These are phyloP conservation scores for Polydesmus complanatus DNA, from an alignment of 2,888 invertebrate species.

Conservation along the genomic window DNA sequence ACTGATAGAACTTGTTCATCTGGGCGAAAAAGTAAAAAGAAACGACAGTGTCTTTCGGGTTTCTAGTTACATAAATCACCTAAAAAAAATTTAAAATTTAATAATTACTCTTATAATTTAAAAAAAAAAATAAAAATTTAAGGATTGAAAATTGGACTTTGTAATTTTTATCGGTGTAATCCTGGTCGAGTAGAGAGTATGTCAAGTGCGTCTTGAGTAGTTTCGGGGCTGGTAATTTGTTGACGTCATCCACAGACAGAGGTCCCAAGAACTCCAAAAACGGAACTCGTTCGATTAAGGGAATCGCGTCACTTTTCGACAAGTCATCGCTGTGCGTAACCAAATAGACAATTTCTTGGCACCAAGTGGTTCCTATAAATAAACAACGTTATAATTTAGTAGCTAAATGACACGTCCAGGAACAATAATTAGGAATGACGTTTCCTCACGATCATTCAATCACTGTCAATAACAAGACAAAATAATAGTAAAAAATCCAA, in stretches of 20 bases:
- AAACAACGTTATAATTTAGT: no score
- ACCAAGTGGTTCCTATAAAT: constrained; percentile 7
- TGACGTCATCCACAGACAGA: neutral
- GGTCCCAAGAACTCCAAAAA: neutral
- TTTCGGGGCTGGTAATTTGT: neutral
- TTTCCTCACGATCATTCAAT: no score
- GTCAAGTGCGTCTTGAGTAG: neutral
- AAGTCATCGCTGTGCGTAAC: neutral
- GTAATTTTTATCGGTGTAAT: no score
- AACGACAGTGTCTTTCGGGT: constrained; percentile 12
- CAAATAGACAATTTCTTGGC: neutral
- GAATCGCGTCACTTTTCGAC: neutral
- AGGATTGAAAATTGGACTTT: no score
- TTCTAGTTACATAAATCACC: constrained; percentile 9
- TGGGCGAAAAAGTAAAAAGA: constrained; percentile 11
- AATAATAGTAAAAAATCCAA: no score
- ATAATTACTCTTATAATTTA: no score
- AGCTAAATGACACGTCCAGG: no score
- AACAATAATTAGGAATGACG: no score
- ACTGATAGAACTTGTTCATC: constrained; percentile 1
- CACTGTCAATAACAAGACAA: no score
- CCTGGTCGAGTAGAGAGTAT: no score
- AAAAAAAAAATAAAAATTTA: neutral
- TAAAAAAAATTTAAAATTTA: constrained; percentile 1
- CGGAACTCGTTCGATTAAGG: neutral